phyloP scores from a whole-genome alignment of 1,140 invertebrate species.

The Armadillidium nasatum region DNA sequence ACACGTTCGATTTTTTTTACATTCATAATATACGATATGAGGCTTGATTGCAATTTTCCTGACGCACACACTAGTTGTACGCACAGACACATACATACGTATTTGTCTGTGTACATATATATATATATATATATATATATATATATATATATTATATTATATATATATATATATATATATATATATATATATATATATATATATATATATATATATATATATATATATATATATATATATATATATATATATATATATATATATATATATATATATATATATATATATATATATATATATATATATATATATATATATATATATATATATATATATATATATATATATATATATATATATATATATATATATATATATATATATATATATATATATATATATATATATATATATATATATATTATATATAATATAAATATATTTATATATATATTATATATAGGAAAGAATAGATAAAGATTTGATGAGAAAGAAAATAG shows the following conservation, averaged over 20 bases:
- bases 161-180: conserved; percentile 22
- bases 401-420: conserved; percentile 18
- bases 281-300: conserved; percentile 23
- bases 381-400: conserved; percentile 21
- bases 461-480: too few relatives aligned
- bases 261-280: conserved; percentile 18
- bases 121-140: not conserved
- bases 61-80: too few relatives aligned
- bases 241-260: conserved; percentile 21
- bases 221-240: conserved; percentile 26
- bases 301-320: conserved; percentile 26
- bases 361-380: not conserved
- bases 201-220: conserved; percentile 23
- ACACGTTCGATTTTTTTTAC: too few relatives aligned
- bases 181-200: conserved; percentile 18
- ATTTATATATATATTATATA: conserved; percentile 25
- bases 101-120: too few relatives aligned
- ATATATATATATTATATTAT: conserved; percentile 15
- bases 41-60: too few relatives aligned
- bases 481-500: too few relatives aligned
- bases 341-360: too few relatives aligned
- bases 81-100: too few relatives aligned
- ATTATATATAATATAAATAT: conserved; percentile 22
- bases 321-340: too few relatives aligned
- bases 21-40: too few relatives aligned